These are phyloP conservation scores for Drosophila niveifrons DNA, from an alignment of 2,888 invertebrate species.

Conservation along the genomic window DNA sequence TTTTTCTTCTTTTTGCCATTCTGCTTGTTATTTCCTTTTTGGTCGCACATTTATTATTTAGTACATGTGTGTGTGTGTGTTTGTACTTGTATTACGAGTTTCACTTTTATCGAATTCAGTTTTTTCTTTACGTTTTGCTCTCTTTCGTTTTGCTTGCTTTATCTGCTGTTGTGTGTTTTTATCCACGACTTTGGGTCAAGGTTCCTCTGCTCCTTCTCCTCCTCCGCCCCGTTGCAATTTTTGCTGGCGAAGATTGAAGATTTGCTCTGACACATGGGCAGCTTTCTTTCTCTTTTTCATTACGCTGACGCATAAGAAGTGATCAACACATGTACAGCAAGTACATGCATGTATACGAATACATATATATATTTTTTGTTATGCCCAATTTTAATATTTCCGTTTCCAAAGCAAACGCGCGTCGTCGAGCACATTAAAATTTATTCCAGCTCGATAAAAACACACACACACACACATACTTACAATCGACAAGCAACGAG, in stretches of 20 bases:
- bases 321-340: constrained; percentile 13
- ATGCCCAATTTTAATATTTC: constrained; percentile 72
- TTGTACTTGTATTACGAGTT: constrained; percentile 59
- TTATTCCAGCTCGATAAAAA: constrained; percentile 64
- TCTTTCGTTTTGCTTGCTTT: constrained; percentile 35
- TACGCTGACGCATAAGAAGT: constrained; percentile 17
- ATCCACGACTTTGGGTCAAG: constrained; percentile 69
- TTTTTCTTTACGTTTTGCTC: constrained; percentile 32
- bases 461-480: constrained; percentile 11
- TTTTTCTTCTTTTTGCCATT: constrained; percentile 45
- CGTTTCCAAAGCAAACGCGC: constrained; percentile 58
- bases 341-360: background rate
- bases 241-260: constrained; percentile 35
- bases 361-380: constrained; percentile 47
- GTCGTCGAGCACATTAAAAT: constrained; percentile 64
- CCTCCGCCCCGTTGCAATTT: background rate
- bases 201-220: constrained; percentile 29
- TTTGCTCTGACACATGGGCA: constrained; percentile 28
- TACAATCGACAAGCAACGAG: constrained; percentile 31
- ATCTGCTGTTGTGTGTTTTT: constrained; percentile 50
- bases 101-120: constrained; percentile 66
- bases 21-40: constrained; percentile 60
- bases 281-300: constrained; percentile 2
- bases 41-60: constrained; percentile 57
- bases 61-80: constrained; percentile 16